These are phyloP conservation scores for Pygathrix nemaeus DNA, from an alignment of 2,113 vertebrate species.

Conservation along the genomic window DNA sequence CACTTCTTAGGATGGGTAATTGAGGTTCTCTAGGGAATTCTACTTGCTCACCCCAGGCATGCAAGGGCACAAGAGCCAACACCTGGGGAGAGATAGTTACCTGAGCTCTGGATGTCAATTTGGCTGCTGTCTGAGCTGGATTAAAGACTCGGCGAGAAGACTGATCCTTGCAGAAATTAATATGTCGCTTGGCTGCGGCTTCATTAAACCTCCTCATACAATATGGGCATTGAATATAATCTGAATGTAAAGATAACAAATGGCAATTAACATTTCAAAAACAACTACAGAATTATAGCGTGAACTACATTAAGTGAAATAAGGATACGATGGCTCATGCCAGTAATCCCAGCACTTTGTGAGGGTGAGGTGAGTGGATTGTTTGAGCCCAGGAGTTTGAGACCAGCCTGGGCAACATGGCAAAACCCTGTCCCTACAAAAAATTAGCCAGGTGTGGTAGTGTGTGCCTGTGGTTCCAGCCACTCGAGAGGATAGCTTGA, in stretches of 20 bases:
- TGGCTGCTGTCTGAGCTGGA: constrained; percentile 60
- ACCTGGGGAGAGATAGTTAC: constrained; percentile 66
- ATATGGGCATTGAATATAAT: constrained; percentile 76
- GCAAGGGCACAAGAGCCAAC: not conserved
- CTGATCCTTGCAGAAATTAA: constrained; percentile 79
- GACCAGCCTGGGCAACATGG: too few relatives aligned
- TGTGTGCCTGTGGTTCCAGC: too few relatives aligned
- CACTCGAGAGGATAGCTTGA: too few relatives aligned
- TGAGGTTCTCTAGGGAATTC: not conserved
- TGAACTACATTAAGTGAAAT: not conserved
- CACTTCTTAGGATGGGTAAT: not conserved
- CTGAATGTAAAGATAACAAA: constrained; percentile 52
- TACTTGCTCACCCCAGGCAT: not conserved
- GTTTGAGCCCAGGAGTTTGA: too few relatives aligned
- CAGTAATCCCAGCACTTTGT: too few relatives aligned
- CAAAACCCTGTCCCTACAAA: too few relatives aligned
- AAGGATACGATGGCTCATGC: not conserved
- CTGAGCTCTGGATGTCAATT: constrained; percentile 36
- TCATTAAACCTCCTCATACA: constrained; percentile 80
- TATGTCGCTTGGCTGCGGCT: constrained; percentile 68
- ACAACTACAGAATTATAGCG: not conserved
- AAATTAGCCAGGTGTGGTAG: too few relatives aligned
- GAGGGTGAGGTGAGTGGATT: too few relatives aligned
- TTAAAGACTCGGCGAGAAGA: constrained; percentile 60
- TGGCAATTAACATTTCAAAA: not conserved